Base-by-base conservation (phyloP, 2,113 vertebrate species). In the Agapornis roseicollis region DNA sequence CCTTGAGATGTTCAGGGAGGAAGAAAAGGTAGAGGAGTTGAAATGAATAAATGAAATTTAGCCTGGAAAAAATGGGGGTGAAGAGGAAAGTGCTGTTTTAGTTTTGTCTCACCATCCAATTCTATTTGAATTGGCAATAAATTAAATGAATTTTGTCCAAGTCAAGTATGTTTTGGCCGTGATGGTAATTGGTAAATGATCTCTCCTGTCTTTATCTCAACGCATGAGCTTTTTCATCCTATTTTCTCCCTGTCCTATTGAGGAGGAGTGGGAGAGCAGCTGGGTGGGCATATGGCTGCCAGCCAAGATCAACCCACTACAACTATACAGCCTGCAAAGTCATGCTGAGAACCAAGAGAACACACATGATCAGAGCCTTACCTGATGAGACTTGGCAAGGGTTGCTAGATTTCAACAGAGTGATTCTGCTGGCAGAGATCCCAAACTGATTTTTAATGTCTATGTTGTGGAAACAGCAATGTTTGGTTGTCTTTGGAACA, bases 381-480 rank as follows among this genome's bases (percentile, higher is more conserved):
- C 23, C 52, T 79, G 23, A 49, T 3, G 5, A 77, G 8, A 46
- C n/a, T 88, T 72, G 79, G 53, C 23, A 78, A 77, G 80, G 6
- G 10, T 10, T 71, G 24, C 25, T 53, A 33, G 17, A 46, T 83
- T 96, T 93, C 46, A 80, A 7, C 33, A 27, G 49, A 73, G 27
- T 44, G 14, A 31, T 77, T 66, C 53, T 88, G 47, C 17, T 55
- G 80, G 47, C 27, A 42, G 42, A 70, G 8, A 41, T 27, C 20
- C 16, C 44, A 52, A 12, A 16, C 46, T 74, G 68, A 42, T 63
- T 94, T 87, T 80, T 56, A 44, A 61, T 8, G 63, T 82, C 77
- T 31, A 24, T 9, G 6, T 42, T 0, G 0, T 58, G 16, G 9
- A 77, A 91, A 65, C 20, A 58, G 29, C 0, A 0, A 20, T 87